These are phyloP conservation scores for Drosophila melanogaster DNA, from an alignment of 1,140 invertebrate species.

Conservation along the genomic window DNA sequence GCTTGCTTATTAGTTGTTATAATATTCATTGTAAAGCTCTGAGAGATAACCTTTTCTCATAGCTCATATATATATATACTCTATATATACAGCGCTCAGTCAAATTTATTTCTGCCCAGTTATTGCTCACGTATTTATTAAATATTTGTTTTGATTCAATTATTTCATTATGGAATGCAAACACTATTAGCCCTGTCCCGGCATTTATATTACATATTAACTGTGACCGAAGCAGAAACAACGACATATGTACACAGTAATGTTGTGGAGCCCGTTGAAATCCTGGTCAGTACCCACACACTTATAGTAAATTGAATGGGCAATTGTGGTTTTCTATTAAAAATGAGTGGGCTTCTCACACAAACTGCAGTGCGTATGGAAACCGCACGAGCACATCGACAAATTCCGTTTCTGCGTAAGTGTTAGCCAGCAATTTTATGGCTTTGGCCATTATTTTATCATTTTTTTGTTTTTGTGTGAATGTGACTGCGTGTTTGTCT, in stretches of 20 bases:
- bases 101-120: background rate
- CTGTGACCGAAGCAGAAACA: conserved; percentile 9
- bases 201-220: conserved; percentile 23
- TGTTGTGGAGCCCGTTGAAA: background rate
- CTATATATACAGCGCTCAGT: background rate
- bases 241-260: conserved; percentile 1
- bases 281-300: conserved; percentile 9
- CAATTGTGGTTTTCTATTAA: conserved; percentile 64
- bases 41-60: too few species aligned
- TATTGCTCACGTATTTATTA: conserved; percentile 6
- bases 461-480: conserved; percentile 36
- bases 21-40: too few species aligned
- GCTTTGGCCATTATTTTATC: conserved; percentile 56
- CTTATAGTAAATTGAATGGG: conserved; percentile 49
- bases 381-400: conserved; percentile 29
- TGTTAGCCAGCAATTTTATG: conserved; percentile 60
- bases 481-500: background rate
- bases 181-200: conserved; percentile 15
- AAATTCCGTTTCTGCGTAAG: conserved; percentile 1
- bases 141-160: conserved; percentile 9
- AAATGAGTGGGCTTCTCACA: conserved; percentile 46
- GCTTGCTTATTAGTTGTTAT: too few species aligned
- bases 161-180: conserved; percentile 38
- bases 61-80: background rate
- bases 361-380: conserved; percentile 42